Conservation (phyloP, 2,888 invertebrate genomes). For the Bimastos eiseni region DNA sequence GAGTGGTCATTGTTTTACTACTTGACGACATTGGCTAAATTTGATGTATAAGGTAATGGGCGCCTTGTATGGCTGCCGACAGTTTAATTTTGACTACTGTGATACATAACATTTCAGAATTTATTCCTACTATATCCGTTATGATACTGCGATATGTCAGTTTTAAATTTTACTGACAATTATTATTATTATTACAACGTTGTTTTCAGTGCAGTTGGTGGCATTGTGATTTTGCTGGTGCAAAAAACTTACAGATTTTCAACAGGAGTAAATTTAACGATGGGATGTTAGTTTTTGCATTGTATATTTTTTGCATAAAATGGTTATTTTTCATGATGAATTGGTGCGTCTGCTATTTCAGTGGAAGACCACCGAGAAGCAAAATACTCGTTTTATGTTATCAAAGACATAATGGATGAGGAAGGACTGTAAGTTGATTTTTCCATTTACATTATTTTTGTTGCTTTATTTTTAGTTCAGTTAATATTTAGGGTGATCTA, state of each 20-base stretch:
- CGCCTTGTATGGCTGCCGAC: too few relatives aligned
- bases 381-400: conserved; percentile 27
- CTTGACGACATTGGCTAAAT: too few relatives aligned
- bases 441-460: neutral
- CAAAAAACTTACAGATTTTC: neutral
- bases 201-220: neutral
- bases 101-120: too few relatives aligned
- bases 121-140: too few relatives aligned
- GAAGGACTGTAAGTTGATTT: conserved; percentile 37
- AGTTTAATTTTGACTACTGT: too few relatives aligned
- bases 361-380: conserved; percentile 35
- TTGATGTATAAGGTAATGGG: too few relatives aligned
- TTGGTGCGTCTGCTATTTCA: neutral
- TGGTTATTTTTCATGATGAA: neutral
- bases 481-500: neutral
- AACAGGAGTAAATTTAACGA: neutral
- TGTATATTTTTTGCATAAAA: neutral
- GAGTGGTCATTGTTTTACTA: too few relatives aligned
- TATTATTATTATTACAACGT: neutral
- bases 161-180: neutral
- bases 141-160: too few relatives aligned
- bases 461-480: neutral
- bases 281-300: neutral
- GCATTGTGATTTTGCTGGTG: neutral
- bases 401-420: conserved; percentile 35